Evolutionary conservation across 2,113 vertebrate genomes (phyloP).

Genomic region (Psophia crepitans): DNA sequence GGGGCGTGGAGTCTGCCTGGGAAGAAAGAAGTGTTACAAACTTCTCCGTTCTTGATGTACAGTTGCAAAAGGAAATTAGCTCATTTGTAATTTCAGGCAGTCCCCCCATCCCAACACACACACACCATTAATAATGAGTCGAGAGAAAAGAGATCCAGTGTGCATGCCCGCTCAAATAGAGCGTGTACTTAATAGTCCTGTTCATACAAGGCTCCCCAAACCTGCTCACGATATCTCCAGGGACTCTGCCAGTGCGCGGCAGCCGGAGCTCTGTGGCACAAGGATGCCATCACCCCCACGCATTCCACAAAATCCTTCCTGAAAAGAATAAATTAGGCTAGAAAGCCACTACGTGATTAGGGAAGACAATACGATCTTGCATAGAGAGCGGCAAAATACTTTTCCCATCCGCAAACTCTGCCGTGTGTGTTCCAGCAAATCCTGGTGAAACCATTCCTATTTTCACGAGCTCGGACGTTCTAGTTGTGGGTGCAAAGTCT

Average conservation of each 20-base stretch:
- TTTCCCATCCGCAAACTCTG: fast-evolving
- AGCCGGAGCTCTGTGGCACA: background rate
- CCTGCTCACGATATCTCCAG: background rate
- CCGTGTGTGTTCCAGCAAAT: fast-evolving
- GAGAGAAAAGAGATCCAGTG: constrained; percentile 52
- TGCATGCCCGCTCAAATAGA: constrained; percentile 3
- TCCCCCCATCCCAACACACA: constrained; percentile 43
- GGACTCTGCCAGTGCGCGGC: background rate
- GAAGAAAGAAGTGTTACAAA: constrained; percentile 14
- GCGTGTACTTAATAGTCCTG: constrained; percentile 24
- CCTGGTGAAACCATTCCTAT: fast-evolving
- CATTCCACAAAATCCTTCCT: background rate
- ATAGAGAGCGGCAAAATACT: background rate
- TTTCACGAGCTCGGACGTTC: fast-evolving
- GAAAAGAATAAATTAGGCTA: background rate
- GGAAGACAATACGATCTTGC: background rate
- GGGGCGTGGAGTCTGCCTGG: background rate
- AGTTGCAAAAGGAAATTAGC: constrained; percentile 47
- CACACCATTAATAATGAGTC: constrained; percentile 33
- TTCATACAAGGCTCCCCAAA: background rate
- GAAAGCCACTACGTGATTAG: background rate
- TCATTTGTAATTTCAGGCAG: constrained; percentile 29
- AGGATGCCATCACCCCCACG: background rate
- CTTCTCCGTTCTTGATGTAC: background rate
- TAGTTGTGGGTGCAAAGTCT: background rate